Base-by-base conservation (phyloP, 2,113 vertebrate species). In the Casuarius casuarius region DNA sequence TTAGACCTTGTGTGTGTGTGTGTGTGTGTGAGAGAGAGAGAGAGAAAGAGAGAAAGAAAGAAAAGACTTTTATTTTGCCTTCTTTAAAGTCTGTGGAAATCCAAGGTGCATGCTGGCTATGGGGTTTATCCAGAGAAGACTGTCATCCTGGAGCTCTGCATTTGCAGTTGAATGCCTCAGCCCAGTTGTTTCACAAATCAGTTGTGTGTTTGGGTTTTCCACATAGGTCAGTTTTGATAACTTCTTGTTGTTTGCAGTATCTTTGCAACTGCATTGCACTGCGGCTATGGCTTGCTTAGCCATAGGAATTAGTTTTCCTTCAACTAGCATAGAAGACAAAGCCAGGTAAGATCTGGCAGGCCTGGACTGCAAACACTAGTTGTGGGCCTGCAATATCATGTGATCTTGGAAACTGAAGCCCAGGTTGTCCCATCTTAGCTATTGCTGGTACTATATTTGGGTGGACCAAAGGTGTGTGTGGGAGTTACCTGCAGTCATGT, bases 181-280 rank as follows among this genome's bases (percentile, higher is more conserved):
- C 77, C 77, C 51, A 91, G 49, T 87, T 92, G 68, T 8, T 94
- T 91, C 84, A n/a, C 7, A 14, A 33, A 22, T 13, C 90, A 74
- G 26, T 81, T 76, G 48, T 92, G 66, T 58, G 16, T 75, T 89
- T 58, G 58, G 11, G 19, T 91, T 96, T 75, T 75, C 73, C 29
- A 73, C 70, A 16, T 89, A 94, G 66, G 77, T 95, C 89, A 92
- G 38, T 92, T 93, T 61, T 95, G 73, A 81, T 73, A 93, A 72
- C 48, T 80, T 61, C 72, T 35, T 77, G 25, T 74, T 84, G 29
- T 33, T 89, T 79, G 15, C 54, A 33, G 14, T 46, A 15, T 58
- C 38, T 91, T n/a, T 54, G 58, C 76, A 85, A 5, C 84, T 79
- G 56, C 81, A 49, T 35, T 97, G 63, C 87, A 62, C n/a, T 42